Evolutionary conservation across 2,113 vertebrate species (phyloP).

Genomic region (Neolamprologus hecqui): DNA sequence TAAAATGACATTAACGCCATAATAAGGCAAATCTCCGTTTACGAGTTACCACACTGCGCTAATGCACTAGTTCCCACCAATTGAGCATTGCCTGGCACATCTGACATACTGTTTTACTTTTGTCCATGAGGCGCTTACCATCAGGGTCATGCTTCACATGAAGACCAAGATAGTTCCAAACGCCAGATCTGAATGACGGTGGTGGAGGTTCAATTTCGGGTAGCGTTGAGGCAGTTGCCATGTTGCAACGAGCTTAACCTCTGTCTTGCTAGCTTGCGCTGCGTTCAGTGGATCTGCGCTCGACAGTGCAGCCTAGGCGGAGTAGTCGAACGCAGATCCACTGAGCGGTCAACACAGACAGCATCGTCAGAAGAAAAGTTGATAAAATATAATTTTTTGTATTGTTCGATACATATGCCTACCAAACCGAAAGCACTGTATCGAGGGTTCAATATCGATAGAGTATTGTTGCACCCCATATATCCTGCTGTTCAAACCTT

Average conservation of each 20-base stretch:
- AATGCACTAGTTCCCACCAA: too few species aligned
- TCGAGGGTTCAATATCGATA: not conserved
- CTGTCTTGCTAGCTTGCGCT: too few species aligned
- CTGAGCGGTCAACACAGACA: not conserved
- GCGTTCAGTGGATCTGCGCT: too few species aligned
- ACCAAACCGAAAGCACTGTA: not conserved
- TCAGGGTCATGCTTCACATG: too few species aligned
- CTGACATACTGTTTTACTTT: too few species aligned
- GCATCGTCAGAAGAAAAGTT: too few species aligned
- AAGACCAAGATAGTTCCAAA: too few species aligned
- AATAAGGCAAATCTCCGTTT: rapidly evolving
- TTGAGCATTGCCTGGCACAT: too few species aligned
- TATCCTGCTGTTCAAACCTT: not conserved
- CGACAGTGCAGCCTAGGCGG: too few species aligned
- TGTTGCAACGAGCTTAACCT: too few species aligned
- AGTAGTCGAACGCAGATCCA: not conserved
- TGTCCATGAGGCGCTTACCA: rapidly evolving
- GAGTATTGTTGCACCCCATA: not conserved
- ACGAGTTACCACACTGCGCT: rapidly evolving
- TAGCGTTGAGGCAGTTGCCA: too few species aligned
- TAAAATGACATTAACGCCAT: rapidly evolving
- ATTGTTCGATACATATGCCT: rapidly evolving
- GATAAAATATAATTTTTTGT: rapidly evolving
- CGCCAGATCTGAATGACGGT: rapidly evolving
- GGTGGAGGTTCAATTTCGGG: too few species aligned